Conservation (phyloP, 2,888 invertebrate species). For the Ophion obscuratus region DNA sequence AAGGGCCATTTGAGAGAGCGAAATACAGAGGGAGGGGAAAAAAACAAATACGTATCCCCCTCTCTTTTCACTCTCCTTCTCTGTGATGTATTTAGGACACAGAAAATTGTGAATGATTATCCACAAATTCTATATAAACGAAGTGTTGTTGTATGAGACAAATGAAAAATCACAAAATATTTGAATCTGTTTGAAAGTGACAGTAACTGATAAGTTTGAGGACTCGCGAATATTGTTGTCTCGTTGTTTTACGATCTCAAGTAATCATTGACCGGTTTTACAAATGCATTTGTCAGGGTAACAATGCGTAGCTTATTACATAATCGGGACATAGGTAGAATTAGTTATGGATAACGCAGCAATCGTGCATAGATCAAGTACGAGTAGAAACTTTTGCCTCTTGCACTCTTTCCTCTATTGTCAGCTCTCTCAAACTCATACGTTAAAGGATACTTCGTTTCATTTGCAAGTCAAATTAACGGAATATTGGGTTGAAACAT, state of each 20-base stretch:
- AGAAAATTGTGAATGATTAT: constrained; percentile 1
- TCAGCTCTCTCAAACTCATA: not conserved
- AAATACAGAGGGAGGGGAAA: constrained; percentile 20
- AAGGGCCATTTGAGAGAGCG: constrained; percentile 1
- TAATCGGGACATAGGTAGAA: constrained; percentile 28
- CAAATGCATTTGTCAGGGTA: constrained; percentile 11
- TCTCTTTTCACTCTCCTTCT: constrained; percentile 10
- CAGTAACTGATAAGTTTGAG: not conserved
- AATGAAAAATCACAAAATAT: not conserved
- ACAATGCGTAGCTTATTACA: constrained; percentile 41
- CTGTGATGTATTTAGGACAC: not conserved
- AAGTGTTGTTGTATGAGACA: not conserved
- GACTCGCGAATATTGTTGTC: not conserved
- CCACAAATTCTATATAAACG: not conserved
- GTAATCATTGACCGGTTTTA: constrained; percentile 10
- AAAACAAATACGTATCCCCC: constrained; percentile 5
- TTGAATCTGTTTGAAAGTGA: not conserved
- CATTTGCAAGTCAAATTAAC: not conserved
- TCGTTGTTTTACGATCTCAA: not conserved
- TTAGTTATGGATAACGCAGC: constrained; percentile 15
- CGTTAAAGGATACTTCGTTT: not conserved
- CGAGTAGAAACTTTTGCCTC: constrained; percentile 18
- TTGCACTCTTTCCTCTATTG: constrained; percentile 17
- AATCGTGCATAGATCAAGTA: constrained; percentile 28
- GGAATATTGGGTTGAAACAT: not conserved